Conservation (phyloP, 2,113 vertebrate genomes). For the mouse (Mus musculus) region DNA sequence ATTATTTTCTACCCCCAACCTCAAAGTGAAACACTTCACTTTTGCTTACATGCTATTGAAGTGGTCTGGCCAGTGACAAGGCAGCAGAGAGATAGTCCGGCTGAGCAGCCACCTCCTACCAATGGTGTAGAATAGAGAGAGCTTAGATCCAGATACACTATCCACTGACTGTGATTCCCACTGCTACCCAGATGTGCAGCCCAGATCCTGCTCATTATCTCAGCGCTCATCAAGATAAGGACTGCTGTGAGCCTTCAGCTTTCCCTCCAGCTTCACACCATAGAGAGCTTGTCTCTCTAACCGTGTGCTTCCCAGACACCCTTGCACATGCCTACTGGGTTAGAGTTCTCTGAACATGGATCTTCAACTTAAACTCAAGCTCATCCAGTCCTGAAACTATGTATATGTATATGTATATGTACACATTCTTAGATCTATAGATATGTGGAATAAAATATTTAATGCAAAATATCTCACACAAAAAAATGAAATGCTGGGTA, state of each 20-base stretch:
- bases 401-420: no score
- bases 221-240: slow-evolving; percentile 1
- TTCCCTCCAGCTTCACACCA: neutral
- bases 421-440: slow-evolving; percentile 21
- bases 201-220: neutral
- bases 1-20: neutral
- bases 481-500: neutral
- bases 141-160: neutral
- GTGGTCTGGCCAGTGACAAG: neutral
- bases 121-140: neutral
- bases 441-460: neutral
- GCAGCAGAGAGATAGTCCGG: neutral
- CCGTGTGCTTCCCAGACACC: neutral
- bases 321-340: neutral
- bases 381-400: neutral
- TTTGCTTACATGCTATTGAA: neutral
- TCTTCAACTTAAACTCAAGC: neutral
- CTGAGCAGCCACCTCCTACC: neutral
- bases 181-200: neutral
- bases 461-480: neutral
- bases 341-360: neutral
- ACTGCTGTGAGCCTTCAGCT: neutral
- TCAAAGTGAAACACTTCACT: neutral
- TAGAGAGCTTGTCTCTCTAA: neutral
- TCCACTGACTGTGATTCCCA: neutral